Evolutionary conservation across 92 coral and sea anemone species (phyloP).

Genomic region (Diadumene lineata): DNA sequence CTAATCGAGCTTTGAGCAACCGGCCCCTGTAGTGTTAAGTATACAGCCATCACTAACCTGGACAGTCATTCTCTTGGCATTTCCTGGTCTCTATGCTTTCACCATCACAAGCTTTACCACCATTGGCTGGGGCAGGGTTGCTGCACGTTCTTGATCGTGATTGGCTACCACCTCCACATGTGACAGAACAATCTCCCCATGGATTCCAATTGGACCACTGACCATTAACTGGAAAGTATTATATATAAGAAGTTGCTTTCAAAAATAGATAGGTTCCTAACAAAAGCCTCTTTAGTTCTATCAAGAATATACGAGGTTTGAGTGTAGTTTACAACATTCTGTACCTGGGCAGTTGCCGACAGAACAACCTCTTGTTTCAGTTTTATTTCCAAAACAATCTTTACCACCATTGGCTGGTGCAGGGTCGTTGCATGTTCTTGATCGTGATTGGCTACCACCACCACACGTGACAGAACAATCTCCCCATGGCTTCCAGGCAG

Average conservation of each 20-base stretch:
- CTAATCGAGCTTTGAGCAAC: neutral
- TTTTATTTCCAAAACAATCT: neutral
- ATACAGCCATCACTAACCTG: conserved; percentile 1
- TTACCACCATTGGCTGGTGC: neutral
- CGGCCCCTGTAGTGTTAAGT: too few species aligned
- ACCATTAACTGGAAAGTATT: neutral
- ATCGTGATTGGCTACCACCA: neutral
- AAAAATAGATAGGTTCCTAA: neutral
- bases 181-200: conserved; percentile 29
- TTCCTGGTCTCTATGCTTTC: neutral
- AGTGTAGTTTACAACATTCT: neutral
- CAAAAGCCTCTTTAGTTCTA: neutral
- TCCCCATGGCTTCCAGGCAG: neutral
- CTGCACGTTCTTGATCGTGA: conserved; percentile 34
- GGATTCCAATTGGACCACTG: conserved; percentile 31
- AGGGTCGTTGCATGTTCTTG: neutral
- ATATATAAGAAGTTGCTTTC: neutral
- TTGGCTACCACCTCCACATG: conserved; percentile 37
- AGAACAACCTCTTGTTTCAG: neutral
- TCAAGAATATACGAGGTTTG: neutral
- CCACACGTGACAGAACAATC: neutral
- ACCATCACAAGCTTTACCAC: conserved; percentile 27
- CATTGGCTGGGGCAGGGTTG: conserved; percentile 27
- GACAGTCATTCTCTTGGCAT: conserved; percentile 17
- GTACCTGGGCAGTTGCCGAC: neutral